Percentiles rank a stretch among this genome's conserved stretches.
These are phyloP conservation scores for Forbesichthys agassizii DNA, from an alignment of 2,113 vertebrate genomes.

Conservation along the genomic window DNA sequence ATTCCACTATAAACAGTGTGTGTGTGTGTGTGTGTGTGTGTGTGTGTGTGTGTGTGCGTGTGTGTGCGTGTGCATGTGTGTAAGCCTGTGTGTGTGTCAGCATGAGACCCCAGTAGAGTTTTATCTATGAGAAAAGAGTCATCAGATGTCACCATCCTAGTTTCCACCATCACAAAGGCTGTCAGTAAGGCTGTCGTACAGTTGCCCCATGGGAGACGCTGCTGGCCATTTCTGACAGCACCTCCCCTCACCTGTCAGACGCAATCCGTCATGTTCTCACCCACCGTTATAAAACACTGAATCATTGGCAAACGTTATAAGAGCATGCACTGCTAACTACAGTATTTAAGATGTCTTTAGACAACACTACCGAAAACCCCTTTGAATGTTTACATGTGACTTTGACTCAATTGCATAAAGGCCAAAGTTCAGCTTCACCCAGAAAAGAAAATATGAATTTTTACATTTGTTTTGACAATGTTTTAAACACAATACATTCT, in stretches of 20 bases:
- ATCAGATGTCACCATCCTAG: constrained; percentile 42
- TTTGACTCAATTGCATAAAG: too few relatives aligned
- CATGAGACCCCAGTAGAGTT: constrained; percentile 18
- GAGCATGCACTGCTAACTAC: too few relatives aligned
- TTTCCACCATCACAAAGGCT: constrained; percentile 14
- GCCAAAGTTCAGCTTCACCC: too few relatives aligned
- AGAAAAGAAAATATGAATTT: too few relatives aligned
- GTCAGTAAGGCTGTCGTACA: constrained; percentile 10
- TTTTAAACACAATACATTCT: too few relatives aligned
- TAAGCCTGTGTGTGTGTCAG: neutral
- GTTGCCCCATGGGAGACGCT: constrained; percentile 3
- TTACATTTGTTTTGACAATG: too few relatives aligned
- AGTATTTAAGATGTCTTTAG: too few relatives aligned
- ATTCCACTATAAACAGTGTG: neutral
- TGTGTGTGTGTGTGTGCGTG: neutral
- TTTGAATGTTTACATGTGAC: too few relatives aligned
- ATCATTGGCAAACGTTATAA: too few relatives aligned
- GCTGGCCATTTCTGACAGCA: constrained; percentile 34
- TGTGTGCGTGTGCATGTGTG: neutral
- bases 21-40: neutral
- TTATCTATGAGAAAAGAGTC: constrained; percentile 37
- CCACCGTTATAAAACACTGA: too few relatives aligned
- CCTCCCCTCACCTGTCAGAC: constrained; percentile 16
- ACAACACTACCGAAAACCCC: too few relatives aligned
- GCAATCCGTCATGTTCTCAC: too few relatives aligned